Evolutionary conservation across 2,888 invertebrate genomes (phyloP), one percentile per base, ranked within the genome.

Genomic region (Unio pictorum): DNA sequence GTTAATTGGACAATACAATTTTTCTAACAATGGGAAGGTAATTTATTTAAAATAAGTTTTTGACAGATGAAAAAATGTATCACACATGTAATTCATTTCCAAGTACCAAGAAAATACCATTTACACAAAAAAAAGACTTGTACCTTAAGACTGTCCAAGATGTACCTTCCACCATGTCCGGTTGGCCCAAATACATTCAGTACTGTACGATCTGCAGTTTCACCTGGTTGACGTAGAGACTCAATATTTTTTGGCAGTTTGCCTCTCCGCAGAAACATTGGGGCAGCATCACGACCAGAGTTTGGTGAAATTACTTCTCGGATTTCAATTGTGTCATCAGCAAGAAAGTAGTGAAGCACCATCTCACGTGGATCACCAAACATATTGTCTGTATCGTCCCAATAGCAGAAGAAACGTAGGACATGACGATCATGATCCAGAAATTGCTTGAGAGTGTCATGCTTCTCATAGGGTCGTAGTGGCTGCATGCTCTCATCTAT

Each of bases 291-390:
- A 62, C 93, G 91, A 0, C 95, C 95, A 1, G 94, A 93, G 86
- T 94, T 94, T 0, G 92, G 91, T 18, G 84, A 81, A 88, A 60
- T 92, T n/a, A 89, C 92, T 90, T 97, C 96, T 81, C 94, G 94
- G 8, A 98, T 94, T 89, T 97, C 96, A 17, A 97, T 94, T 0
- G 96, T 96, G 83, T 96, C 95, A 85, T 97, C 96, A 0, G 95
- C 93, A 63, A 97, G 91, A 90, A 94, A 96, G 87, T 95, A 97
- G 85, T 94, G 94, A 20, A 98, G 91, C 85, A 95, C 94, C 72
- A 97, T 90, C 81, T 93, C 92, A 78, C 96, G 94, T 34, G 95
- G 90, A 70, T 93, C 93, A 0, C 97, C 97, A 85, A 94, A 94
- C 86, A 94, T 93, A 1, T 93, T 93, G 18, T 93, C 92, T 1